These are phyloP conservation scores for Hesperia comma DNA, from an alignment of 2,888 invertebrate species.

Conservation along the genomic window DNA sequence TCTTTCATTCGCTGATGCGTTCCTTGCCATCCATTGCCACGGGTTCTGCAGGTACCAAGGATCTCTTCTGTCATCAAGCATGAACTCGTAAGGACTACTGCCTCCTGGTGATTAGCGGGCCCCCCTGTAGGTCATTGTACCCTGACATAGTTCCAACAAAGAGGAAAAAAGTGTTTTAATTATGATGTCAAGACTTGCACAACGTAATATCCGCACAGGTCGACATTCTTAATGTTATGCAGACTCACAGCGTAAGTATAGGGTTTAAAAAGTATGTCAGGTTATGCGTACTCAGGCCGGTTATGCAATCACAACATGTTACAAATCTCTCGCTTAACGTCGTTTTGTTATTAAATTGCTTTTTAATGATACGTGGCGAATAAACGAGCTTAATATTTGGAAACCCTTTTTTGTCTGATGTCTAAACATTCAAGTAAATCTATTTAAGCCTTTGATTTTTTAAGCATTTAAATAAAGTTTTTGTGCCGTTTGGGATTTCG, in stretches of 20 bases:
- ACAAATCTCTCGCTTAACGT: neutral
- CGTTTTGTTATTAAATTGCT: constrained; percentile 6
- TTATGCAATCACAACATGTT: constrained; percentile 28
- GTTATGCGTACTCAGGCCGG: constrained; percentile 14
- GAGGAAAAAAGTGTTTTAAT: too few species aligned
- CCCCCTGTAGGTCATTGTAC: too few species aligned
- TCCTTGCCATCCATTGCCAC: too few species aligned
- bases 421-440: neutral
- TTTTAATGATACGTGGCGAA: constrained; percentile 1
- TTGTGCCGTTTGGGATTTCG: too few species aligned
- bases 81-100: too few species aligned
- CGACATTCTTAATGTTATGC: constrained; percentile 27
- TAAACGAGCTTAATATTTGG: neutral
- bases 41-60: too few species aligned
- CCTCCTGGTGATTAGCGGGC: too few species aligned
- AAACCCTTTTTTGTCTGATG: neutral
- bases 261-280: constrained; percentile 34
- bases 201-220: constrained; percentile 6
- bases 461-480: neutral
- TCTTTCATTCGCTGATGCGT: too few species aligned
- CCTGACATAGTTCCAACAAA: too few species aligned
- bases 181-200: neutral
- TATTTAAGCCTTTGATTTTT: neutral
- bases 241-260: constrained; percentile 15
- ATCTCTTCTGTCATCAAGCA: too few species aligned